Evolutionary conservation across 1,140 invertebrate species (phyloP).

Genomic region (Melipona quadrifasciata): DNA sequence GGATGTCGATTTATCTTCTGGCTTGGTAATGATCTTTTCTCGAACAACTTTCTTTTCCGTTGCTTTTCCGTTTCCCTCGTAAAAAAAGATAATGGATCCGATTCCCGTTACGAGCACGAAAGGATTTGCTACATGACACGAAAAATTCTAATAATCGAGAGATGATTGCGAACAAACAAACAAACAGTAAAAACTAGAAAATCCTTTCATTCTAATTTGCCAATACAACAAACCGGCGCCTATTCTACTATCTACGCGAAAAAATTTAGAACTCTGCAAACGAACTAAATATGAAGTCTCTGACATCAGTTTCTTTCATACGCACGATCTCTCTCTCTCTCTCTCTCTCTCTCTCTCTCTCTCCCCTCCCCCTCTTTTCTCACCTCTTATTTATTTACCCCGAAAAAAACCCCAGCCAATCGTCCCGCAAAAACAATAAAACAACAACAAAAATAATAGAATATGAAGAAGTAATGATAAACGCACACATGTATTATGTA

Average conservation of each 20-base stretch:
- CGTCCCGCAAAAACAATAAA: constrained; percentile 44
- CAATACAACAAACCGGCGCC: constrained; percentile 56
- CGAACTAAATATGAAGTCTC: constrained; percentile 59
- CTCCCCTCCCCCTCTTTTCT: constrained; percentile 9
- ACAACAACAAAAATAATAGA: constrained; percentile 41
- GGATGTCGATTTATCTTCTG: neutral
- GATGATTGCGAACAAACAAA: constrained; percentile 12
- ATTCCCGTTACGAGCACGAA: constrained; percentile 41
- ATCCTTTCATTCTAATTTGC: constrained; percentile 49
- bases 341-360: constrained; percentile 5
- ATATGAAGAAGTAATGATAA: constrained; percentile 60
- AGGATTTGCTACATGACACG: constrained; percentile 29
- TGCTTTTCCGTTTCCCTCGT: neutral
- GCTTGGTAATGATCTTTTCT: neutral
- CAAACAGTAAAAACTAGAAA: constrained; percentile 31
- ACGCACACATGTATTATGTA: constrained; percentile 71
- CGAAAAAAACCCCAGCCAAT: constrained; percentile 32
- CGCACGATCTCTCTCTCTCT: constrained; percentile 12
- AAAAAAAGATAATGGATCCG: neutral
- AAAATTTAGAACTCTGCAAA: constrained; percentile 58
- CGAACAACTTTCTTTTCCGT: neutral
- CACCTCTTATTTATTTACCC: constrained; percentile 56
- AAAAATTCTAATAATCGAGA: constrained; percentile 16
- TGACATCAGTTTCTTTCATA: constrained; percentile 28
- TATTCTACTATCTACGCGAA: constrained; percentile 62